Evolutionary conservation across 37 sponge, comb jelly and placozoan species (phyloP).

Genomic region (Hormiphora californensis): DNA sequence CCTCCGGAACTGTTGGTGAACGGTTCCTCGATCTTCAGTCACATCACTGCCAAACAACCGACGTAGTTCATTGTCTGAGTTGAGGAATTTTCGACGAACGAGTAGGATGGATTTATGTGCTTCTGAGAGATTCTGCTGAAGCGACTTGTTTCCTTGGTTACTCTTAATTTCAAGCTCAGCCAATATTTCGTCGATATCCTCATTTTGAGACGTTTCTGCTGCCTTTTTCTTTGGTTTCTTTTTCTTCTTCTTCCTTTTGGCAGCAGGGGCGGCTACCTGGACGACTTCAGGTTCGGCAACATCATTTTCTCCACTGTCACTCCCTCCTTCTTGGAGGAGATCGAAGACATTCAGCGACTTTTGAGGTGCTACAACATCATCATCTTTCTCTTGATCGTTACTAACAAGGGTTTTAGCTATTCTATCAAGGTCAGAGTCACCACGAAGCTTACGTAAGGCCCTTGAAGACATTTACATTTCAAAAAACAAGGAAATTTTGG

Average conservation of each 20-base stretch:
- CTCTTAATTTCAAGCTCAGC: background rate
- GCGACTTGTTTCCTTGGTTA: too few relatives aligned
- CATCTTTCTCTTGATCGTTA: background rate
- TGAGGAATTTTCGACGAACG: slow-evolving; percentile 57
- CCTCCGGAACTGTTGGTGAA: background rate
- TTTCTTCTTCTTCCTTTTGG: background rate
- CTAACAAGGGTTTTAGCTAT: background rate
- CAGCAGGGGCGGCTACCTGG: too few relatives aligned
- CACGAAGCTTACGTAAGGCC: background rate
- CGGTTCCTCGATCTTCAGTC: slow-evolving; percentile 29
- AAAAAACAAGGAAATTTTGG: background rate
- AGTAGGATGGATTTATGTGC: background rate
- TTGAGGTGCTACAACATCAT: background rate
- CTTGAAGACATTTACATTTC: slow-evolving; percentile 13
- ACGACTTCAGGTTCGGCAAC: background rate
- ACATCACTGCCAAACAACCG: slow-evolving; percentile 88
- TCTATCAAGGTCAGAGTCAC: background rate
- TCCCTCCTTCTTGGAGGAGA: background rate
- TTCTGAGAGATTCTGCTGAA: too few relatives aligned
- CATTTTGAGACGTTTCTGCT: background rate
- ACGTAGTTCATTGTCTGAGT: slow-evolving; percentile 82
- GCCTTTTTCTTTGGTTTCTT: background rate
- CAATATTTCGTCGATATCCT: background rate
- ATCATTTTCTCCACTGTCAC: background rate
- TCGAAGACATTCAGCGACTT: slow-evolving; percentile 45